Base-by-base conservation (phyloP, 2,113 vertebrate species). In the Trichomycterus rosablanca region DNA sequence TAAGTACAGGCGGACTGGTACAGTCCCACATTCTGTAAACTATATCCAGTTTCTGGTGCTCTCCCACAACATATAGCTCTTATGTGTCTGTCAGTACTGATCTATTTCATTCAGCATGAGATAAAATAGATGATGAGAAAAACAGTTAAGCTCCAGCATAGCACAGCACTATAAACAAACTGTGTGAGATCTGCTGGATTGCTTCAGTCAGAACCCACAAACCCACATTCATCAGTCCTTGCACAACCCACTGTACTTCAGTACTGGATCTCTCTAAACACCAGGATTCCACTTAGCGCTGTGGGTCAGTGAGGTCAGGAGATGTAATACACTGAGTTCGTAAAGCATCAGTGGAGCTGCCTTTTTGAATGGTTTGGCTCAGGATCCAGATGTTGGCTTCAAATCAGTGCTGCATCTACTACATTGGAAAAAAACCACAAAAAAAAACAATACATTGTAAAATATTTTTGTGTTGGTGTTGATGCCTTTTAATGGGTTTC, bases 121-220 rank as follows among this genome's bases (percentile, higher is more conserved):
- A n/a, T 7, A 30, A 22, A 16, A 23, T 39, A 7, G 12, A 42
- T 70, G 50, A 65, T 49, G 54, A 46, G 39, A 35, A 54, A 56
- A 71, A 61, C 50, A 61, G 44, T 16, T 11, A 53, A 30, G 18
- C 48, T 30, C 22, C 24, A 59, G 59, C 7, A 32, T 46, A 59
- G 23, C 3, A 2, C 62, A 23, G n/a, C n/a, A n/a, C n/a, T 8
- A 28, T 55, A 52, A 50, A 26, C 50, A 60, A 42, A n/a, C 37
- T 37, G 16, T 5, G 20, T 22, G 39, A 16, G n/a, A 7, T 28
- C 15, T 42, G 15, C 50, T 34, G 34, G 42, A 61, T 15, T 10
- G 16, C 35, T 55, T 34, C 32, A 55, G 28, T 49, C 50, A 43
- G 15, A 59, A 37, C 37, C 52, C 50, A 20, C 55, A 60, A 65